phyloP scores from a whole-genome alignment of 1,140 invertebrate genomes.

The Ctenoplectra terminalis region DNA sequence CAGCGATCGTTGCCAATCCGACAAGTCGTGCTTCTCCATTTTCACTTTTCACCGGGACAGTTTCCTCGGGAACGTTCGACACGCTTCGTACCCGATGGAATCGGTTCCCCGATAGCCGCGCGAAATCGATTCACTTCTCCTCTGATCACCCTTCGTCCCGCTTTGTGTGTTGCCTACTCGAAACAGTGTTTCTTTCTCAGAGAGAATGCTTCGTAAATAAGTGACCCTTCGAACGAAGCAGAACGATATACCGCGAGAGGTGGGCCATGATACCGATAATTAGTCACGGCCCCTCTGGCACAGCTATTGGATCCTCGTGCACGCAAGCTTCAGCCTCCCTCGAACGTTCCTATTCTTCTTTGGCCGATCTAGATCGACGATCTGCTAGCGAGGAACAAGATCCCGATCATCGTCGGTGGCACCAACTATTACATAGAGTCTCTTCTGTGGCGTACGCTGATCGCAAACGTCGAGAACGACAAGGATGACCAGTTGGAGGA shows the following conservation, averaged over 20 bases:
- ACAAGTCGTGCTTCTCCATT: background rate
- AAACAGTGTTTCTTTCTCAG: too few relatives aligned
- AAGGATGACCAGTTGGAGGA: too few relatives aligned
- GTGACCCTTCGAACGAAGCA: slow-evolving; percentile 49
- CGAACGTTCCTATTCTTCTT: slow-evolving; percentile 50
- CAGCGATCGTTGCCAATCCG: background rate
- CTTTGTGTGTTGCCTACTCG: too few relatives aligned
- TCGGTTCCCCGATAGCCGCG: background rate
- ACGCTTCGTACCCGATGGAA: background rate
- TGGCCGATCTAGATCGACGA: slow-evolving; percentile 88
- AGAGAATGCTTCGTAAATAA: slow-evolving; percentile 53
- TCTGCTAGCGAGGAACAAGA: slow-evolving; percentile 87
- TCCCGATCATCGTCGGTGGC: slow-evolving; percentile 98
- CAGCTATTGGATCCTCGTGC: background rate
- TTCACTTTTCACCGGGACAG: background rate
- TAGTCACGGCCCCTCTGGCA: slow-evolving; percentile 48
- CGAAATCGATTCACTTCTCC: background rate
- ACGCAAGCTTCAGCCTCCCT: slow-evolving; percentile 6
- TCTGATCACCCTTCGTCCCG: too few relatives aligned
- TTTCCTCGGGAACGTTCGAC: background rate
- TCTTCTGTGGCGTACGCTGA: slow-evolving; percentile 94
- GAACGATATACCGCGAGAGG: background rate
- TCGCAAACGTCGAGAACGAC: slow-evolving; percentile 79
- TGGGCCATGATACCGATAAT: slow-evolving; percentile 59
- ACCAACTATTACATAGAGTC: slow-evolving; percentile 99